Base-by-base conservation (phyloP, 2,113 vertebrate genomes). In the Hymenochirus boettgeri region DNA sequence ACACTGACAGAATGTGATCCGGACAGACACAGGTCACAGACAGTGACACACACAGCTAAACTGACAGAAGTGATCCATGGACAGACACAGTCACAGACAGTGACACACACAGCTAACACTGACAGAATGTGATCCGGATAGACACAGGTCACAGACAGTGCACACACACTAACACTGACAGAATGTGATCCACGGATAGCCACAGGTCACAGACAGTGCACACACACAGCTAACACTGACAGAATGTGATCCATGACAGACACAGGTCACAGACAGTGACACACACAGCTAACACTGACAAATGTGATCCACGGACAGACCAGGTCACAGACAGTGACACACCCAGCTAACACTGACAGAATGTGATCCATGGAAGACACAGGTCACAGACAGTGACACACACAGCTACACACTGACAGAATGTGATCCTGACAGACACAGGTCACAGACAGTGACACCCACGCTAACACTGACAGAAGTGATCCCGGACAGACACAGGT, bases 191-290 rank as follows among this genome's bases (percentile, higher is more conserved):
- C 5, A 31, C 29, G 10, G 29, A 31, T 10, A 31, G 29, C 4
- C 29, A 31, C 29, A 31, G 5, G 10, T n/a, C 29, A 31, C 29
- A 31, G 29, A 5, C 24, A 5, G 25, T 15, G 13, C n/a, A 51
- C 48, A 51, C 8, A 63, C 11, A 63, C 50, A 54, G n/a, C n/a
- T n/a, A n/a, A n/a, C n/a, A n/a, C n/a, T n/a, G 33, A 1, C 3
- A 25, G 6, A 51, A 3, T 29, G 15, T 7, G 7, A 12, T 1
- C 81, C 75, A 50, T 56, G 2, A 31, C 5, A 31, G 5, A 31
- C 29, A 31, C 29, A n/a, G n/a, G n/a, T n/a, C n/a, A n/a, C n/a
- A n/a, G n/a, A n/a, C n/a, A n/a, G n/a, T n/a, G n/a, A n/a, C n/a
- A n/a, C n/a, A n/a, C n/a, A n/a, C n/a, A n/a, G n/a, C n/a, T n/a